phyloP scores from a whole-genome alignment of 2,888 invertebrate genomes.

The Eremobia ochroleuca region DNA sequence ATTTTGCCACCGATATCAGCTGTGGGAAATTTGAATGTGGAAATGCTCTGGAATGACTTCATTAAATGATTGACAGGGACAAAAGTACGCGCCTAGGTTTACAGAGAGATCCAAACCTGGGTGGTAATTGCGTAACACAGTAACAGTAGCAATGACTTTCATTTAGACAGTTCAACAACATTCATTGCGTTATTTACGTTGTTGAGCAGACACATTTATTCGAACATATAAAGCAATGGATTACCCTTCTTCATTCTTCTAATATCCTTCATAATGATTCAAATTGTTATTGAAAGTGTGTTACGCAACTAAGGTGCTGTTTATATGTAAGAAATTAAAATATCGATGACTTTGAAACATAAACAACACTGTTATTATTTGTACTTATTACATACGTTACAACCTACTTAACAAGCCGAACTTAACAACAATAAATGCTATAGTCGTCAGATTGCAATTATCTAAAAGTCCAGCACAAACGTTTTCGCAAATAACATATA shows the following conservation, averaged over 20 bases:
- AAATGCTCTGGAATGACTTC: not conserved
- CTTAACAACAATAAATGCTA: not conserved
- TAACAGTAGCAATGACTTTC: too few relatives aligned
- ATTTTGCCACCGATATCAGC: too few relatives aligned
- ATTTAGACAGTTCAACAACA: too few relatives aligned
- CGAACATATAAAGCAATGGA: too few relatives aligned
- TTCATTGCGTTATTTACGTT: too few relatives aligned
- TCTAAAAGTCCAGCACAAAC: conserved; percentile 21
- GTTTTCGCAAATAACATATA: conserved; percentile 27
- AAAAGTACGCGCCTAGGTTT: not conserved
- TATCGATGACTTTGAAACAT: not conserved
- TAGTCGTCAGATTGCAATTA: conserved; percentile 23
- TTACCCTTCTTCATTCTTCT: too few relatives aligned
- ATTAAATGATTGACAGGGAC: not conserved
- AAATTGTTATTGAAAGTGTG: too few relatives aligned
- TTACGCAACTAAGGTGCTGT: not conserved
- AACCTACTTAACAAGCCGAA: not conserved
- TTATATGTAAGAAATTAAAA: not conserved
- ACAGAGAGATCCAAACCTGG: not conserved
- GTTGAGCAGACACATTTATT: too few relatives aligned
- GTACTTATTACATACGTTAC: not conserved
- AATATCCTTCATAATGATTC: too few relatives aligned
- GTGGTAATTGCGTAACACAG: too few relatives aligned
- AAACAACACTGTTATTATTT: not conserved
- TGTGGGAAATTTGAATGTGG: not conserved